A percentile compares a stretch with the other conserved stretches of the same genome.
phyloP scores from a whole-genome alignment of 2,113 vertebrate genomes.

The Seriola rivoliana region DNA sequence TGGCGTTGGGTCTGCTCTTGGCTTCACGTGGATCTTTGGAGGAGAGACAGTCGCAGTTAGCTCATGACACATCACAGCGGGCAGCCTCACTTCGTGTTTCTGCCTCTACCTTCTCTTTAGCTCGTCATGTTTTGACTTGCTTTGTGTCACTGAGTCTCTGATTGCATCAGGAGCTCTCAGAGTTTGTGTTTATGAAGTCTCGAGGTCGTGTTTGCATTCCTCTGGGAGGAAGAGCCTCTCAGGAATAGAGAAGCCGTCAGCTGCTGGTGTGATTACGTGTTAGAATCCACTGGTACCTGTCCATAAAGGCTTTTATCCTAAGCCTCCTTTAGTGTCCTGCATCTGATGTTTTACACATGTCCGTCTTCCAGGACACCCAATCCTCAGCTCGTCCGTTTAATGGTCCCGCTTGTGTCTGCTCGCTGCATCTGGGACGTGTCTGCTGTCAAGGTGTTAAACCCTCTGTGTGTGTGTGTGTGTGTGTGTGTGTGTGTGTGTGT shows the following conservation, averaged over 20 bases:
- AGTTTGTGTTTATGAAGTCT: constrained; percentile 47
- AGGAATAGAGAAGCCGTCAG: constrained; percentile 10
- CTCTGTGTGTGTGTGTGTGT: background rate
- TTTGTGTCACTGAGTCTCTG: background rate
- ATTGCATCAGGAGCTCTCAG: background rate
- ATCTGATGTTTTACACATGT: constrained; percentile 13
- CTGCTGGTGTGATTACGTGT: constrained; percentile 5
- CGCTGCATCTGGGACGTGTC: constrained; percentile 43
- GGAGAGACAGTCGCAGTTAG: constrained; percentile 3
- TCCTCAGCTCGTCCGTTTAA: constrained; percentile 16
- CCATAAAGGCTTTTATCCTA: constrained; percentile 64
- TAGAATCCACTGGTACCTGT: constrained; percentile 42
- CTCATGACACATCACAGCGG: background rate
- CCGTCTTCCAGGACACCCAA: constrained; percentile 46
- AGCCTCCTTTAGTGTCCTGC: constrained; percentile 19
- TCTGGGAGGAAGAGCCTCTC: constrained; percentile 23
- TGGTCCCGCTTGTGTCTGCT: constrained; percentile 2
- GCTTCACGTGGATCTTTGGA: constrained; percentile 85
- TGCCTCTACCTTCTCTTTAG: background rate
- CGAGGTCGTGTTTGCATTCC: constrained; percentile 52
- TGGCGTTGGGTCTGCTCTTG: constrained; percentile 84
- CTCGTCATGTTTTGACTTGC: background rate
- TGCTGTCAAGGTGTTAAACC: constrained; percentile 10
- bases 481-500: background rate
- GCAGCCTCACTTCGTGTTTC: background rate